A percentile compares a stretch with the other conserved stretches of the same genome.
phyloP scores from a whole-genome alignment of 2,113 vertebrate species.

The Ciconia maguari region DNA sequence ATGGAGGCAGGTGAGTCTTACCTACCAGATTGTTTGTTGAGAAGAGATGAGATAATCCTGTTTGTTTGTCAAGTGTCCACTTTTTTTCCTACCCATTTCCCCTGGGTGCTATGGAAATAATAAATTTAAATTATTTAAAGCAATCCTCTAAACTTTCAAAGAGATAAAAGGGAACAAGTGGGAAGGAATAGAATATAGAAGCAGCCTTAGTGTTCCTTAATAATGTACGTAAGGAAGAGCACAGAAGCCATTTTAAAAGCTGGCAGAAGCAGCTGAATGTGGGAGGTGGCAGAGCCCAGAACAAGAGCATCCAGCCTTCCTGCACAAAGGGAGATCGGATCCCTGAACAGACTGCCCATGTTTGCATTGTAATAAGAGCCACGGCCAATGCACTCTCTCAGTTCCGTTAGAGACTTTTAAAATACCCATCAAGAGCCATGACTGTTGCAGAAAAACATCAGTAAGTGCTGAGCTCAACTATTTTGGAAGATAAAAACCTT shows the following conservation, averaged over 20 bases:
- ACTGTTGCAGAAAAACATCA: background rate
- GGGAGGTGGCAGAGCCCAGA: background rate
- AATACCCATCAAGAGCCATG: background rate
- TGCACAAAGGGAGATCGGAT: background rate
- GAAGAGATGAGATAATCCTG: background rate
- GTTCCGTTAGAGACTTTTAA: background rate
- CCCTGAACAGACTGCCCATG: background rate
- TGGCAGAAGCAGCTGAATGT: background rate
- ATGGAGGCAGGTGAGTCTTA: conserved; percentile 86
- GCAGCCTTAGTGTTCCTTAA: background rate
- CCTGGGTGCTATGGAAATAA: background rate
- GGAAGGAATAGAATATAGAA: too few species aligned
- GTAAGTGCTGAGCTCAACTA: background rate
- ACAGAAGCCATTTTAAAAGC: background rate
- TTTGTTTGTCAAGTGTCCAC: background rate
- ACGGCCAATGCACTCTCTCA: background rate
- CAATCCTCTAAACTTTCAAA: background rate
- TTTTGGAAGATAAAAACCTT: background rate
- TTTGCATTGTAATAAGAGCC: background rate
- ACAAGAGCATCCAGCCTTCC: background rate
- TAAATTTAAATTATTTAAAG: background rate
- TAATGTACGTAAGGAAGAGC: background rate
- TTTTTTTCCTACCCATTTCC: background rate
- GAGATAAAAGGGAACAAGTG: background rate
- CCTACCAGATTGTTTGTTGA: background rate